These are phyloP conservation scores for Blennius ocellaris DNA, from an alignment of 2,113 vertebrate genomes.

Conservation along the genomic window DNA sequence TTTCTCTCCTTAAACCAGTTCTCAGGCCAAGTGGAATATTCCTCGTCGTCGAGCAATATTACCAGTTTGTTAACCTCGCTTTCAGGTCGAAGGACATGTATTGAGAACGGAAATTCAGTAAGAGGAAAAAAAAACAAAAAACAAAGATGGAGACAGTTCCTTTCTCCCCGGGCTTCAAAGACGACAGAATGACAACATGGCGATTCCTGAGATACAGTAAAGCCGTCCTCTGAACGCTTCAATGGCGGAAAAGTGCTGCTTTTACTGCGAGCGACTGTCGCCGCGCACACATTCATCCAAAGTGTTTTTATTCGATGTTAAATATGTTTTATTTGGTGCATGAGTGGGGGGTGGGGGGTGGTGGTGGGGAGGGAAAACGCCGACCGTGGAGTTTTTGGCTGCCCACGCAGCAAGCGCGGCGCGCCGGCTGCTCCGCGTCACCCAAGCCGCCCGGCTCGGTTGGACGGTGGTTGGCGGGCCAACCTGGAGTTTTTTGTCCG, in stretches of 20 bases:
- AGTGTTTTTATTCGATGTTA: conserved; percentile 27
- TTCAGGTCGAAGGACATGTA: conserved; percentile 72
- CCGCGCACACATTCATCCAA: conserved; percentile 15
- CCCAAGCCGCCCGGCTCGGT: conserved; percentile 41
- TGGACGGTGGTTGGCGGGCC: too few species aligned
- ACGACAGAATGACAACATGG: conserved; percentile 88
- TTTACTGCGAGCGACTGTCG: conserved; percentile 12
- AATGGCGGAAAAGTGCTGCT: conserved; percentile 32
- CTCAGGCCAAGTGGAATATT: conserved; percentile 69
- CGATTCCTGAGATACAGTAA: conserved; percentile 80
- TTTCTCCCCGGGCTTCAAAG: conserved; percentile 84
- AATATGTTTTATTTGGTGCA: conserved; percentile 50
- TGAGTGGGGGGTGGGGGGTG: conserved; percentile 1
- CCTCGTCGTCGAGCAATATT: conserved; percentile 63
- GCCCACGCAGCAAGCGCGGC: conserved; percentile 70
- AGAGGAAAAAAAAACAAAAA: conserved; percentile 42
- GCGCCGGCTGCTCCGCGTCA: conserved; percentile 65
- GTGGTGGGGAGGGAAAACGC: conserved; percentile 26
- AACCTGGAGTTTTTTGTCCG: too few species aligned
- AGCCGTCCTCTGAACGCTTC: conserved; percentile 71
- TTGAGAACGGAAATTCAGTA: conserved; percentile 83
- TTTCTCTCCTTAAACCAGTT: conserved; percentile 51
- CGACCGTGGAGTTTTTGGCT: conserved; percentile 65
- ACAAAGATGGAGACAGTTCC: conserved; percentile 87
- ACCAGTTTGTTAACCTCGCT: conserved; percentile 58